phyloP scores from a whole-genome alignment of 2,888 invertebrate species.

The Catocala sponsa region DNA sequence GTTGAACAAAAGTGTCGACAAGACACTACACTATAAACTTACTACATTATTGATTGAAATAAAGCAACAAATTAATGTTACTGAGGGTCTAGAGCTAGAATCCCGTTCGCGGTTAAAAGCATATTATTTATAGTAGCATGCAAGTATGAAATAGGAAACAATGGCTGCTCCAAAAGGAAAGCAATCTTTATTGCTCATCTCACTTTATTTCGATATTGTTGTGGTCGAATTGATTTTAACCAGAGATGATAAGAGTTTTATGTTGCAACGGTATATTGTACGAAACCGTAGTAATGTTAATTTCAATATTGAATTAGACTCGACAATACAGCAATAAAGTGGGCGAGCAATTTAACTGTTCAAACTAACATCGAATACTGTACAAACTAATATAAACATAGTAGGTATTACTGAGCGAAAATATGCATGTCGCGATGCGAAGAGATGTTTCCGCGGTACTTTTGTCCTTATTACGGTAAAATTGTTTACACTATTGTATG shows the following conservation, averaged over 20 bases:
- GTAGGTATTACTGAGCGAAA: constrained; percentile 62
- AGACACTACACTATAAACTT: constrained; percentile 2
- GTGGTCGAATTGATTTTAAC: constrained; percentile 77
- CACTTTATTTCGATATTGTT: constrained; percentile 74
- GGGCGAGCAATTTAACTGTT: constrained; percentile 61
- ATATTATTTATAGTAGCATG: constrained; percentile 46
- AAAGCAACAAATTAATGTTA: constrained; percentile 9
- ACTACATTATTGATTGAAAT: constrained; percentile 5
- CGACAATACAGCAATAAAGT: constrained; percentile 60
- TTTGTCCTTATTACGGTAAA: constrained; percentile 62
- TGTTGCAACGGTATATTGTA: constrained; percentile 75
- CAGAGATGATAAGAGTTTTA: constrained; percentile 78
- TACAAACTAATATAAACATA: constrained; percentile 39
- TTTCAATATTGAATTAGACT: constrained; percentile 76
- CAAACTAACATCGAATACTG: constrained; percentile 53
- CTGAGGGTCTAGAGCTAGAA: background rate
- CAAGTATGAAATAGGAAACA: constrained; percentile 74
- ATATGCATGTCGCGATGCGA: constrained; percentile 59
- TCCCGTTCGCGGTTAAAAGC: constrained; percentile 61
- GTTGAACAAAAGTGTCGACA: background rate
- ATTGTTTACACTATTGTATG: constrained; percentile 65
- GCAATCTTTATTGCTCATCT: constrained; percentile 79
- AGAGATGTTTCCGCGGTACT: constrained; percentile 65
- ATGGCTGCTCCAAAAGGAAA: constrained; percentile 70
- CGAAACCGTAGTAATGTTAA: constrained; percentile 72